A percentile compares a stretch with the other conserved stretches of the same genome.
phyloP scores from a whole-genome alignment of 2,113 vertebrate genomes.

The Anolis carolinensis region DNA sequence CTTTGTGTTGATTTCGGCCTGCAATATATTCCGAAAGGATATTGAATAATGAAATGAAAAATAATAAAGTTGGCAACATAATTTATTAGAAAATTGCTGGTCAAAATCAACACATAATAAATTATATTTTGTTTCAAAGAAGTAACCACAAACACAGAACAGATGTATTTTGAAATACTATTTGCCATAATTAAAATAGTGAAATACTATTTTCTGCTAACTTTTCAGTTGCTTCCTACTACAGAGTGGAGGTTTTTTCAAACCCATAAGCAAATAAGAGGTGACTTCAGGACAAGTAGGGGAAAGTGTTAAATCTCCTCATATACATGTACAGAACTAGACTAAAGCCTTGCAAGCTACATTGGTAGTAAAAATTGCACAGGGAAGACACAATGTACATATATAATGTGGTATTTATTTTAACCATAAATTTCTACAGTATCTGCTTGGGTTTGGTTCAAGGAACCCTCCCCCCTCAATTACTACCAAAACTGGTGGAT shows the following conservation, averaged over 20 bases:
- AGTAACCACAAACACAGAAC: rapidly evolving
- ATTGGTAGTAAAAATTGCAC: background rate
- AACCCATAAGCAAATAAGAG: background rate
- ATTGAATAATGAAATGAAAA: too few species aligned
- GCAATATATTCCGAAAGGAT: background rate
- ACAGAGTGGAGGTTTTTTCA: background rate
- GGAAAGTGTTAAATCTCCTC: background rate
- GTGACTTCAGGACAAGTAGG: background rate
- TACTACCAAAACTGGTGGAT: too few species aligned
- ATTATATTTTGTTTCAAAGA: too few species aligned
- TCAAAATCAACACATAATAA: too few species aligned
- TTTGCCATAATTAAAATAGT: background rate
- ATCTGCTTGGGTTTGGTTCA: too few species aligned
- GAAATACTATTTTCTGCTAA: background rate
- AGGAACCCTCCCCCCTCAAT: too few species aligned
- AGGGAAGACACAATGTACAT: background rate
- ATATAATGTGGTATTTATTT: background rate
- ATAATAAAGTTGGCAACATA: too few species aligned
- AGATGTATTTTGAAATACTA: background rate
- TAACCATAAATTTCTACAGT: background rate
- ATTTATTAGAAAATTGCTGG: too few species aligned
- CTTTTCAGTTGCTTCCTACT: background rate
- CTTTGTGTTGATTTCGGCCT: background rate
- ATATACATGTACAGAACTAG: background rate
- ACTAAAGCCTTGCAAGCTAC: background rate